Base-by-base conservation (phyloP, 1,140 invertebrate genomes). In the Eufriesea mexicana region DNA sequence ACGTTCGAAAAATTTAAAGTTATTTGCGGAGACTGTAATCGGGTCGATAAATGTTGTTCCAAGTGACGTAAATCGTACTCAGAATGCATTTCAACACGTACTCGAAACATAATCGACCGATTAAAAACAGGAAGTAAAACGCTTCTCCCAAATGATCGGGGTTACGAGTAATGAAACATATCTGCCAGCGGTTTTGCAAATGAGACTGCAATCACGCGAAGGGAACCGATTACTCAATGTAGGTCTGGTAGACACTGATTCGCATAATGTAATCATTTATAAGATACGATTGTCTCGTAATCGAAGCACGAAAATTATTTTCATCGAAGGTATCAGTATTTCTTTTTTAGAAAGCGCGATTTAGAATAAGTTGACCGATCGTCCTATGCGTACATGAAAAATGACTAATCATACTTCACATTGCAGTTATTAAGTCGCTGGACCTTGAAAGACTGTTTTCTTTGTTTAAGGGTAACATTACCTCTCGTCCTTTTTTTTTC, bases 361-460 rank as follows among this genome's bases (percentile, higher is more conserved):
- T 84, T 84, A 87, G 23, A 12, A 45, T 87, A 88, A 87, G 73
- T 87, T 35, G 35, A 59, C 20, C 20, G 28, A 72, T 72, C 18
- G 49, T 78, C 42, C 55, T 74, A 55, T 78, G 55, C 14, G 28
- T 28, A 9, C 57, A 75, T 18, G 67, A 16, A 18, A n/a, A 51
- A 20, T 49, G 45, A 62, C 49, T 64, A 55, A 75, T 71, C 49
- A 45, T 47, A 59, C 71, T 45, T 70, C 47, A 78, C 23, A 10
- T 72, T 57, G 55, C 59, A 88, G 54, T 85, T 72, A 49, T 81
- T 67, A 75, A 78, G 73, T 86, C 66, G 55, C 59, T 78, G 35
- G 79, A 88, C 28, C 70, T 84, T 64, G 64, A 84, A 89, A 89
- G 88, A 89, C 88, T 89, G 88, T 89, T 86, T 74, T 86, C 73